Conservation (phyloP, 2,888 invertebrate species). For the Cerceris ruficornis region DNA sequence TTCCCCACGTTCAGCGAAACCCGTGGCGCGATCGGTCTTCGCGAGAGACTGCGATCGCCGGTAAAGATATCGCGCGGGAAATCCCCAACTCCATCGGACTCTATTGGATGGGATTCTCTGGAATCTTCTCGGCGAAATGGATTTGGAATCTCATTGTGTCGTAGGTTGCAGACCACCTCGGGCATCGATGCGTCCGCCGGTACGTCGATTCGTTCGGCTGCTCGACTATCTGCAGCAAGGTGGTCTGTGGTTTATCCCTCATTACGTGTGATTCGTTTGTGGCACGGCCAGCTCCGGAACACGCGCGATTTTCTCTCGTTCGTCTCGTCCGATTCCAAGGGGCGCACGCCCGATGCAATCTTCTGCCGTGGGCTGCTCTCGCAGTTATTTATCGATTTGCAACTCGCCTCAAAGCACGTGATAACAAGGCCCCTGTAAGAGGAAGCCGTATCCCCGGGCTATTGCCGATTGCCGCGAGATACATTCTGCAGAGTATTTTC, state of each 20-base stretch:
- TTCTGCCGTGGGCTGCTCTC: constrained; percentile 49
- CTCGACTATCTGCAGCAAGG: constrained; percentile 46
- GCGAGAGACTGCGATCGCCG: no score
- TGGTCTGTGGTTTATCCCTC: constrained; percentile 71
- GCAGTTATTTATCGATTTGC: constrained; percentile 69
- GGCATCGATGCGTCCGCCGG: constrained; percentile 22
- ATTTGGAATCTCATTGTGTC: constrained; percentile 48
- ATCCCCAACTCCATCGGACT: no score
- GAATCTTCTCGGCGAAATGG: constrained; percentile 25
- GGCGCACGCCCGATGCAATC: constrained; percentile 19
- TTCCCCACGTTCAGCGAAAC: background rate
- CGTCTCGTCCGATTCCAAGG: constrained; percentile 43
- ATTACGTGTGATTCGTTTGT: constrained; percentile 73
- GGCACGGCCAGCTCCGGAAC: constrained; percentile 54
- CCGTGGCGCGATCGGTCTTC: background rate
- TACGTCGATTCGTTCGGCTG: constrained; percentile 16
- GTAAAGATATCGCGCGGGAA: no score
- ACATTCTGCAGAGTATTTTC: background rate
- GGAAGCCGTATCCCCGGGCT: constrained; percentile 40
- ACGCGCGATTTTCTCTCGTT: constrained; percentile 57
- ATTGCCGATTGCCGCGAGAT: constrained; percentile 49
- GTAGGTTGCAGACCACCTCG: constrained; percentile 8
- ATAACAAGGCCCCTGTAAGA: constrained; percentile 62
- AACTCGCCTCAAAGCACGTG: constrained; percentile 63
- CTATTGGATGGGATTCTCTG: constrained; percentile 1